phyloP scores from a whole-genome alignment of 2,797 vertebrate genomes.

The Scolopax rusticola region DNA sequence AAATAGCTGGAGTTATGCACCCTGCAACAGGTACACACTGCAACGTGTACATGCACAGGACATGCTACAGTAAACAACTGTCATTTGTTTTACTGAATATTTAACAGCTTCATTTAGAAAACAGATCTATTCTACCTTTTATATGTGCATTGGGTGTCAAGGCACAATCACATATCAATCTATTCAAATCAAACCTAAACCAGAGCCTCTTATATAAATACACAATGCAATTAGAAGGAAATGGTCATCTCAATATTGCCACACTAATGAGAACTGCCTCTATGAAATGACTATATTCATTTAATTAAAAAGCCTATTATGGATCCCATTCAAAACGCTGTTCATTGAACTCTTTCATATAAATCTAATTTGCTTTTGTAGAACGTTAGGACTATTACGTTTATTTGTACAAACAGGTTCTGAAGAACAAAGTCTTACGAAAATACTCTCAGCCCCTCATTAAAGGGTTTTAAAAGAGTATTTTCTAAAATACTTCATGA shows the following conservation, averaged over 20 bases:
- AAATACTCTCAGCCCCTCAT: conserved; percentile 19
- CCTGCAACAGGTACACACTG: background rate
- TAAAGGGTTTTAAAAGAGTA: background rate
- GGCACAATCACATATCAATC: conserved; percentile 63
- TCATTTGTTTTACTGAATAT: background rate
- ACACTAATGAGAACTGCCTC: conserved; percentile 77
- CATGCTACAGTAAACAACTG: background rate
- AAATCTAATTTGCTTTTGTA: conserved; percentile 75
- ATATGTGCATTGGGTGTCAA: conserved; percentile 26
- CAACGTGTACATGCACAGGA: background rate
- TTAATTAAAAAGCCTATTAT: conserved; percentile 82
- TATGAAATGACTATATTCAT: conserved; percentile 79
- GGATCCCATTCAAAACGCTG: conserved; percentile 71
- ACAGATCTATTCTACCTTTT: conserved; percentile 10
- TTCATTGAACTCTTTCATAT: conserved; percentile 74
- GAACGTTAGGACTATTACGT: conserved; percentile 27
- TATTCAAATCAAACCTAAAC: conserved; percentile 72
- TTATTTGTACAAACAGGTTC: conserved; percentile 68
- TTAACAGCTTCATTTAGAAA: conserved; percentile 15
- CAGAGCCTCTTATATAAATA: conserved; percentile 56
- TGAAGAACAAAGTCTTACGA: conserved; percentile 47
- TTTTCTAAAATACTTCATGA: background rate
- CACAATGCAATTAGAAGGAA: conserved; percentile 74
- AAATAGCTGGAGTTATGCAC: background rate
- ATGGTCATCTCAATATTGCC: conserved; percentile 73